Percentiles rank a stretch among this genome's conserved stretches.
These are phyloP conservation scores for Ceratina japonica DNA, from an alignment of 1,140 invertebrate genomes.

Conservation along the genomic window DNA sequence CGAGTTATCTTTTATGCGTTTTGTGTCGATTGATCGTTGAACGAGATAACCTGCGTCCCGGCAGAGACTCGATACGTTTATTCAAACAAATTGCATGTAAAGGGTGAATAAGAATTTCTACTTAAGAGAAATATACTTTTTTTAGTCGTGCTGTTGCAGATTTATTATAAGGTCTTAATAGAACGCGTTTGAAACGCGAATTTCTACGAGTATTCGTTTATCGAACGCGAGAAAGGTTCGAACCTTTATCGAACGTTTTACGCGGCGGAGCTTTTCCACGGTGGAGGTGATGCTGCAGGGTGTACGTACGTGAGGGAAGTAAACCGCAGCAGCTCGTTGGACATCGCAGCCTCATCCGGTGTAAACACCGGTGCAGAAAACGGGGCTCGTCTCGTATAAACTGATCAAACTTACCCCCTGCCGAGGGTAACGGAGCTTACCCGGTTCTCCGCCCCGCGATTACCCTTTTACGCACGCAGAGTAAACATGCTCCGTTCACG, in stretches of 20 bases:
- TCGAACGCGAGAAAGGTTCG: background rate
- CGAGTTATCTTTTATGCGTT: too few relatives aligned
- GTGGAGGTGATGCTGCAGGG: background rate
- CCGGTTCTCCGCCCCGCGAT: background rate
- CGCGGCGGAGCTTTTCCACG: background rate
- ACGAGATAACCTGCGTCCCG: too few relatives aligned
- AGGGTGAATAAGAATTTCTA: too few relatives aligned
- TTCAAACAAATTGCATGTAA: too few relatives aligned
- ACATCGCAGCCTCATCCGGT: conserved; percentile 5
- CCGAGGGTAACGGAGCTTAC: background rate
- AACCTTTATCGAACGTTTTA: conserved; percentile 2
- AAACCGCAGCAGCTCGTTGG: conserved; percentile 33
- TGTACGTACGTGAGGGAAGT: background rate
- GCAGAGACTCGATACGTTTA: too few relatives aligned
- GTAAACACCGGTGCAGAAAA: conserved; percentile 29
- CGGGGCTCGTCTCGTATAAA: conserved; percentile 29
- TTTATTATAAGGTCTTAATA: too few relatives aligned
- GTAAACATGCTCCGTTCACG: conserved; percentile 8
- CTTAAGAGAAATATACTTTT: too few relatives aligned
- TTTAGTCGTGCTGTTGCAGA: too few relatives aligned
- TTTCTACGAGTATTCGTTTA: too few relatives aligned
- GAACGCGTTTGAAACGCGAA: too few relatives aligned
- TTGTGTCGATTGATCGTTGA: too few relatives aligned
- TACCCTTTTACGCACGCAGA: conserved; percentile 28
- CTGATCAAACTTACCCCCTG: conserved; percentile 19